Percentiles rank a stretch among this genome's conserved stretches.
Evolutionary conservation across 2,113 vertebrate genomes (phyloP).

Genomic region (Blennius ocellaris): DNA sequence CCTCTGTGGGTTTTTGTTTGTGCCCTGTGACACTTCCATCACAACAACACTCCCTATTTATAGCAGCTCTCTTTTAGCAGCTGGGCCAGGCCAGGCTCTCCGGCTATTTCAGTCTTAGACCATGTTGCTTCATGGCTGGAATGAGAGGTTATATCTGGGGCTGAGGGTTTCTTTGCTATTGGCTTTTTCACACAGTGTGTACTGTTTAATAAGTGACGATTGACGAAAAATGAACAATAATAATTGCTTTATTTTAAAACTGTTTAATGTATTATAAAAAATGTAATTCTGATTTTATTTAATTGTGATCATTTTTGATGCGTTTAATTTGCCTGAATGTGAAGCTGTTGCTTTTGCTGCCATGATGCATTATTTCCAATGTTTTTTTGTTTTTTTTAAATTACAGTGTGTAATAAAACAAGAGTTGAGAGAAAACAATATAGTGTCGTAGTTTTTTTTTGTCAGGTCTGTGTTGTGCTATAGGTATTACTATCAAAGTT

Average conservation of each 20-base stretch:
- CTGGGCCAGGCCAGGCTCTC: conserved; percentile 38
- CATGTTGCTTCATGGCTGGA: conserved; percentile 39
- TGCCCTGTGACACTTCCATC: conserved; percentile 47
- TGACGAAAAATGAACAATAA: conserved; percentile 12
- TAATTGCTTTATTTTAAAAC: conserved; percentile 5
- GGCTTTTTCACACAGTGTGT: conserved; percentile 7
- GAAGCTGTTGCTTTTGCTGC: not conserved
- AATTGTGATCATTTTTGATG: not conserved
- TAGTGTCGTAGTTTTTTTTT: too few relatives aligned
- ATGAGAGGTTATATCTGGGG: conserved; percentile 8
- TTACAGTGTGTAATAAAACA: too few relatives aligned
- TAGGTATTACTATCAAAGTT: too few relatives aligned
- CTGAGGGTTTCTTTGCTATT: conserved; percentile 24
- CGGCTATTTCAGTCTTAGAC: conserved; percentile 58
- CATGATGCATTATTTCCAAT: not conserved
- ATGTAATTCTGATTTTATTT: not conserved
- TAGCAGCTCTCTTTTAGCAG: conserved; percentile 62
- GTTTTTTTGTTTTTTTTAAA: too few relatives aligned
- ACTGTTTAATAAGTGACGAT: not conserved
- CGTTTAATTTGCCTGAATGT: not conserved
- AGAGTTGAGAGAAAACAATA: too few relatives aligned
- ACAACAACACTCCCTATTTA: conserved; percentile 56
- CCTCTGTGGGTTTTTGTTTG: conserved; percentile 34
- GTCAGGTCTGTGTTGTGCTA: too few relatives aligned
- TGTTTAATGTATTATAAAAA: conserved; percentile 38